A percentile compares a stretch with the other conserved stretches of the same genome.
These are phyloP conservation scores for Oreochromis spilurus DNA, from an alignment of 2,113 vertebrate species.

Conservation along the genomic window DNA sequence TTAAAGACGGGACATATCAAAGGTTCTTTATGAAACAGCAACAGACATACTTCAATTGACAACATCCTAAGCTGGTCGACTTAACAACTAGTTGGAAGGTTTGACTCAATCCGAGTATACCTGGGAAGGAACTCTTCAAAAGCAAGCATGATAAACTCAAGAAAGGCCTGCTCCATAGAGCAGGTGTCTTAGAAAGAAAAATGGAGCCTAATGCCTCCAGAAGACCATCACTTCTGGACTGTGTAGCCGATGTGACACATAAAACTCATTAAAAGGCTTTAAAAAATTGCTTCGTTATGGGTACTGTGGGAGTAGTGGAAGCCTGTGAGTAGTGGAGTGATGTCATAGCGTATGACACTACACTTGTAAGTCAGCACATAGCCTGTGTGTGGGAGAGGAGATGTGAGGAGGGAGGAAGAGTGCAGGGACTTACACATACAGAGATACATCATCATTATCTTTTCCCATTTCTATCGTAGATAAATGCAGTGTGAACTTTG, in stretches of 20 bases:
- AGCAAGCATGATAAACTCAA: not conserved
- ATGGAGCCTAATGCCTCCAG: not conserved
- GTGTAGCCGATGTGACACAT: constrained; percentile 30
- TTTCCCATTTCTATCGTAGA: constrained; percentile 42
- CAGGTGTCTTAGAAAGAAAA: not conserved
- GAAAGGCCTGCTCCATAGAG: not conserved
- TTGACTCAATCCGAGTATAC: not conserved
- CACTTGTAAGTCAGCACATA: constrained; percentile 37
- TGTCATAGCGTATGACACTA: constrained; percentile 53
- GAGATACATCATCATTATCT: constrained; percentile 56
- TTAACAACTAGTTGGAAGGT: not conserved
- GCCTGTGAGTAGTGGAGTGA: constrained; percentile 43
- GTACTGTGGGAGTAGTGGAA: constrained; percentile 42
- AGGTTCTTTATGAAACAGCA: not conserved
- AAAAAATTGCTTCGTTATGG: constrained; percentile 40
- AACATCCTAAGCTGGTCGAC: not conserved
- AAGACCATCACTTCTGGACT: constrained; percentile 2
- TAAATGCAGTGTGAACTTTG: constrained; percentile 69
- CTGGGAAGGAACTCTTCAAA: not conserved
- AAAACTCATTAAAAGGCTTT: constrained; percentile 55
- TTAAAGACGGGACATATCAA: not conserved
- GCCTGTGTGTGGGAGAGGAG: constrained; percentile 26
- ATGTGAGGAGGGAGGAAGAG: not conserved
- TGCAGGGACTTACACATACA: not conserved
- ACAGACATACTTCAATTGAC: not conserved